Evolutionary conservation across 2,113 vertebrate species (phyloP).

Genomic region (rabbit (Oryctolagus cuniculus)): mOryCun1.1 NC_091439.1:28260001-28260500

Average conservation of each 20-base stretch:
- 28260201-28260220: constrained; percentile 49
- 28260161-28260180: constrained; percentile 71
- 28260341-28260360: constrained; percentile 46
- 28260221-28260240: constrained; percentile 61
- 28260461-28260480: constrained; percentile 13
- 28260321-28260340: background rate
- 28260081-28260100: constrained; percentile 74
- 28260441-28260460: constrained; percentile 37
- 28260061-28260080: constrained; percentile 67
- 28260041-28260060: constrained; percentile 70
- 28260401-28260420: background rate
- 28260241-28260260: constrained; percentile 62
- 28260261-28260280: background rate
- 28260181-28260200: constrained; percentile 64
- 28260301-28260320: background rate
- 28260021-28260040: constrained; percentile 81
- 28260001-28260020: constrained; percentile 76
- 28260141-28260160: constrained; percentile 68
- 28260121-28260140: constrained; percentile 74
- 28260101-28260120: constrained; percentile 75
- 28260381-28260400: constrained; percentile 44
- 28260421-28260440: background rate
- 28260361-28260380: constrained; percentile 42
- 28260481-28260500: background rate
- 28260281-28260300: constrained; percentile 23